Percentiles rank a stretch among this genome's conserved stretches.
Conservation (phyloP, 2,113 vertebrate genomes). For the Paedocypris sp. region DNA sequence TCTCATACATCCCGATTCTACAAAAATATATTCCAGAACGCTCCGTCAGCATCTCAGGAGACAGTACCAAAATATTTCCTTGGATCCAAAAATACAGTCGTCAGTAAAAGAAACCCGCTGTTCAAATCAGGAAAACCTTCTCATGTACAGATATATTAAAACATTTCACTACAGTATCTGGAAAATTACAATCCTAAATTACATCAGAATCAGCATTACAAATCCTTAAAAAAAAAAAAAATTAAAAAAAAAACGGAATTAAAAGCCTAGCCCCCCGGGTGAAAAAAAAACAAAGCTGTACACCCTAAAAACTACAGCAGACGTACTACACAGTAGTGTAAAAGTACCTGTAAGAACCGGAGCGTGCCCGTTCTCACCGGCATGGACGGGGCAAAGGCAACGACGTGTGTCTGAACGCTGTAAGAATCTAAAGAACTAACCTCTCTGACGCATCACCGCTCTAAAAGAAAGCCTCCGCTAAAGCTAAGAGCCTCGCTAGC, state of each 20-base stretch:
- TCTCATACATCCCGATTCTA: slow-evolving; percentile 56
- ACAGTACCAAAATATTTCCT: slow-evolving; percentile 69
- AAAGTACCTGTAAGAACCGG: slow-evolving; percentile 67
- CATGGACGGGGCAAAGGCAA: slow-evolving; percentile 45
- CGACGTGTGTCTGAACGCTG: too few species aligned
- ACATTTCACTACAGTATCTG: slow-evolving; percentile 67
- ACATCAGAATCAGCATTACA: slow-evolving; percentile 50
- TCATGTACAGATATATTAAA: slow-evolving; percentile 64
- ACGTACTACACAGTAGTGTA: slow-evolving; percentile 50
- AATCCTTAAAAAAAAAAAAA: slow-evolving; percentile 38
- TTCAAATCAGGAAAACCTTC: slow-evolving; percentile 59
- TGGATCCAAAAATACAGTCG: slow-evolving; percentile 61
- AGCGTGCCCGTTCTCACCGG: slow-evolving; percentile 49
- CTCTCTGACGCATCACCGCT: background rate
- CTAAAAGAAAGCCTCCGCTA: background rate
- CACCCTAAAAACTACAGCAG: slow-evolving; percentile 45
- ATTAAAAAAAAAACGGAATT: slow-evolving; percentile 26
- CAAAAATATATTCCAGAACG: slow-evolving; percentile 70
- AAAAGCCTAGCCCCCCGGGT: slow-evolving; percentile 41
- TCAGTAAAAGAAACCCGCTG: slow-evolving; percentile 57
- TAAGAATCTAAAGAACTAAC: too few species aligned
- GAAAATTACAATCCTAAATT: slow-evolving; percentile 64
- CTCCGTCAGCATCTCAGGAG: slow-evolving; percentile 57
- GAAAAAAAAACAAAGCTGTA: slow-evolving; percentile 36
- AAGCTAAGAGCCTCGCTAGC: slow-evolving; percentile 11